Conservation (phyloP, 2,113 vertebrate genomes). For the Hydropotes inermis region DNA sequence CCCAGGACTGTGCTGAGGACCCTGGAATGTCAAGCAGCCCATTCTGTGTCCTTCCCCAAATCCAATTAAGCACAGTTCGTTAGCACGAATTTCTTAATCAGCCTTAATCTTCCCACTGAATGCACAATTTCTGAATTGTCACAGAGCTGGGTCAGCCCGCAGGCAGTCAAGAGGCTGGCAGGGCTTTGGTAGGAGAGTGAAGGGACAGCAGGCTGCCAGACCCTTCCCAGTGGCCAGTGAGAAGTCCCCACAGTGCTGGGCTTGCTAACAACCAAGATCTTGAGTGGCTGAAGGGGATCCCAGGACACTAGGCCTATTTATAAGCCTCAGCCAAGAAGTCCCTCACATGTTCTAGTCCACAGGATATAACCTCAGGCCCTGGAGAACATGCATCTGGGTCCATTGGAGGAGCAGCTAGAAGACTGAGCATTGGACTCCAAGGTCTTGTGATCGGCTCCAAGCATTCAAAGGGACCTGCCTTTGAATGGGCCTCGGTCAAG, state of each 20-base stretch:
- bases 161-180: not conserved
- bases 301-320: not conserved
- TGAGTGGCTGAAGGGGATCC: not conserved
- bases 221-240: not conserved
- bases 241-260: not conserved
- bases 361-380: not conserved
- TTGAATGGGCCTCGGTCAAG: not conserved
- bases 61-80: constrained; percentile 87
- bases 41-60: constrained; percentile 84
- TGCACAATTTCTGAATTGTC: constrained; percentile 84
- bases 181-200: not conserved
- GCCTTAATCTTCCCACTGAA: constrained; percentile 86
- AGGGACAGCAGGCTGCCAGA: not conserved
- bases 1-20: constrained; percentile 50
- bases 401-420: not conserved
- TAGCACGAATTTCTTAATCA: constrained; percentile 87
- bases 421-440: not conserved
- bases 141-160: constrained; percentile 77
- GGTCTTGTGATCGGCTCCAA: not conserved
- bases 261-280: not conserved
- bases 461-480: not conserved
- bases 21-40: constrained; percentile 72
- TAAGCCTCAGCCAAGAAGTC: not conserved
- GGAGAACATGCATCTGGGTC: not conserved
- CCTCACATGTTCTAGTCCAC: not conserved